Evolutionary conservation across 2,113 vertebrate species (phyloP), one percentile per base, ranked within the genome.

Genomic region (Pseudorasbora parva): DNA sequence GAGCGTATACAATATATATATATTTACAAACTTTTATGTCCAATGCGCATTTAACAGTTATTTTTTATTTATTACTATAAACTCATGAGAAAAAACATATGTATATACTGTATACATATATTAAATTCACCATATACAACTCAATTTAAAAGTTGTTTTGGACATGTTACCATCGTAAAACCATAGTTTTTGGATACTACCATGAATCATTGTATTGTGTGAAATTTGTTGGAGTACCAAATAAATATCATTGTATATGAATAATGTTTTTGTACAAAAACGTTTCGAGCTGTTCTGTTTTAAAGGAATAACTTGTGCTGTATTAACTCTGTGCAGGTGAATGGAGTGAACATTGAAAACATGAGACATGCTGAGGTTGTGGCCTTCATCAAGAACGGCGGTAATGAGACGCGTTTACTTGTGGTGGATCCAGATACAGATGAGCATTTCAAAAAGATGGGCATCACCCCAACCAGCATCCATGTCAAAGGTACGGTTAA

Each of bases 371-470:
- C 96, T 0, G 97, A 98, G 87, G 98, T 99, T 0, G 98, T 99
- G 62, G 94, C 97, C 78, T 95, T 96, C 88, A 97, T 99, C 83
- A 99, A 98, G 90, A 92, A 94, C 27, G 91, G 92, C 4, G 96
- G 97, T 5, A 92, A 90, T 0, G 96, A 98, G 86, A 96, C 97
- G 14, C 92, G 91, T 92, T 91, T 99, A 2, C 89, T 99, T 82
- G 97, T 99, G 84, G 97, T 99, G 87, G 97, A 99, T 88, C 96
- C 94, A 0, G 95, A 97, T 11, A 96, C 97, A 0, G 98, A 99
- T 0, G 93, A 96, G 4, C 87, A 97, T 89, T 99, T 99, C 93
- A 98, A 96, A 93, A 95, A 95, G 89, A 94, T 95, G 57, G 96
- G 94, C 78, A 86, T 97, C 59, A 91, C 90, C 5, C 97, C 97